These are phyloP conservation scores for Carabus problematicus DNA, from an alignment of 2,888 invertebrate species.

Conservation along the genomic window DNA sequence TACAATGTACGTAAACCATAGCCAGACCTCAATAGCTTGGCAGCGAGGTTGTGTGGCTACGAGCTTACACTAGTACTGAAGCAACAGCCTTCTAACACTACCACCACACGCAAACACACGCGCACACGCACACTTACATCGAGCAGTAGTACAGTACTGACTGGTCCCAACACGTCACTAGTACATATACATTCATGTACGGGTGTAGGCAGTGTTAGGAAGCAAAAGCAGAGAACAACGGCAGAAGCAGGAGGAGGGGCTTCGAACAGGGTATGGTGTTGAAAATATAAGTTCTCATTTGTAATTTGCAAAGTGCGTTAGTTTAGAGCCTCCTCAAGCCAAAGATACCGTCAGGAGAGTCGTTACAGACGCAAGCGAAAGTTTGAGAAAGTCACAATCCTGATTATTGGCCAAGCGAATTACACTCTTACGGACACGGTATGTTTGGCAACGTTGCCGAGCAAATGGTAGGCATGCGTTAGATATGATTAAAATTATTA, in stretches of 20 bases:
- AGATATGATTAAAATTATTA: conserved; percentile 59
- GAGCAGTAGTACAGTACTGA: background rate
- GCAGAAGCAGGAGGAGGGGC: background rate
- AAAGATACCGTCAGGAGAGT: conserved; percentile 54
- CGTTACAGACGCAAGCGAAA: conserved; percentile 53
- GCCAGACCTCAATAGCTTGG: conserved; percentile 14
- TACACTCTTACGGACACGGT: conserved; percentile 48
- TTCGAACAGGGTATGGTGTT: conserved; percentile 49
- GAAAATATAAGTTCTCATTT: conserved; percentile 59
- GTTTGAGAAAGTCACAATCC: conserved; percentile 57
- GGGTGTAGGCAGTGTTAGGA: conserved; percentile 13
- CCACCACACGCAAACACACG: background rate
- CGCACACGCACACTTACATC: background rate
- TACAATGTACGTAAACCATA: conserved; percentile 52
- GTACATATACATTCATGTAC: conserved; percentile 30
- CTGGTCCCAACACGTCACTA: conserved; percentile 37
- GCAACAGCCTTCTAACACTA: conserved; percentile 14
- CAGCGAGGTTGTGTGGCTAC: too few species aligned
- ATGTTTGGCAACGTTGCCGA: conserved; percentile 2
- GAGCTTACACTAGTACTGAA: too few species aligned
- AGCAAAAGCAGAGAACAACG: background rate
- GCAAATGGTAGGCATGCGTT: conserved; percentile 37
- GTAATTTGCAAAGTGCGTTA: conserved; percentile 59
- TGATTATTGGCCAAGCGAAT: conserved; percentile 56
- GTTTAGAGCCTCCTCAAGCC: conserved; percentile 55